Percentiles rank a stretch among this genome's conserved stretches.
phyloP scores from a whole-genome alignment of 1,140 invertebrate species.

The Belonocnema kinseyi region DNA sequence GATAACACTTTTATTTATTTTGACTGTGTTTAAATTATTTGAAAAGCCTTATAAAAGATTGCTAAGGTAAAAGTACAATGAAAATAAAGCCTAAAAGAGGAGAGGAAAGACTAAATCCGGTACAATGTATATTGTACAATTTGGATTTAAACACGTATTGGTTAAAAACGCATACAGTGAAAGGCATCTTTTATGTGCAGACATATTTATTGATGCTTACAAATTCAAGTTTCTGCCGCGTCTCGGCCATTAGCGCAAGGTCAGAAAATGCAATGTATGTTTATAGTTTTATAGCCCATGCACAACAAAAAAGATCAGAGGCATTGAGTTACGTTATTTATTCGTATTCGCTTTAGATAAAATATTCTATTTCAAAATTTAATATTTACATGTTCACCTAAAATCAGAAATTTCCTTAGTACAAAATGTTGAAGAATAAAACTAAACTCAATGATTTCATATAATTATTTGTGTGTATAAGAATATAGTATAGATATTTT shows the following conservation, averaged over 20 bases:
- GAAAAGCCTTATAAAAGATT: slow-evolving; percentile 13
- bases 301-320: not conserved
- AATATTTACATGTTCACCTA: too few species aligned
- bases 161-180: not conserved
- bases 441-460: too few species aligned
- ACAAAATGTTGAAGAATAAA: too few species aligned
- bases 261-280: not conserved
- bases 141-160: slow-evolving; percentile 1
- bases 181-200: not conserved
- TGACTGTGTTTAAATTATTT: not conserved
- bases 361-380: not conserved
- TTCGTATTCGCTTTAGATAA: not conserved
- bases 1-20: not conserved
- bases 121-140: slow-evolving; percentile 1
- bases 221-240: not conserved
- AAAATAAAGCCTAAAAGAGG: not conserved
- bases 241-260: slow-evolving; percentile 11
- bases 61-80: slow-evolving; percentile 9
- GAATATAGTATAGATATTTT: not conserved
- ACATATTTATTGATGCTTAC: not conserved
- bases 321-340: not conserved
- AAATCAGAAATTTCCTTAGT: not conserved
- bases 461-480: not conserved
- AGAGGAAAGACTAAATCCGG: not conserved
- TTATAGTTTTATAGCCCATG: not conserved